phyloP scores from a whole-genome alignment of 2,888 invertebrate genomes.

The Andrena dorsata region DNA sequence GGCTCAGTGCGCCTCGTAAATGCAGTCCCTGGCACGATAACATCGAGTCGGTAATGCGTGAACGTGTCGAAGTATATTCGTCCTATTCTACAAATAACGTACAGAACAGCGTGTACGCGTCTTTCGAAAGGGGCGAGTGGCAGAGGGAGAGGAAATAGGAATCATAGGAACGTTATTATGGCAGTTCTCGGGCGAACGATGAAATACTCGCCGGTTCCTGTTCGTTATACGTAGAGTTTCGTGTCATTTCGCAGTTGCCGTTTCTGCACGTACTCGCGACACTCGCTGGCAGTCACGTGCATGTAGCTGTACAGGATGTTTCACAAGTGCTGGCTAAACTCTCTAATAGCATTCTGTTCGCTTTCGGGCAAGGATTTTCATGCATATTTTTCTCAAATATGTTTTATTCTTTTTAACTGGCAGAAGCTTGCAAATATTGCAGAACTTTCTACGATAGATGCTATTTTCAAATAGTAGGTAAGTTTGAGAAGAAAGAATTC shows the following conservation, averaged over 20 bases:
- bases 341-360: not conserved
- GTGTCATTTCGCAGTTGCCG: constrained; percentile 44
- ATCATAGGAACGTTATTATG: constrained; percentile 58
- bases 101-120: constrained; percentile 12
- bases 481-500: too few species aligned
- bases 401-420: too few species aligned
- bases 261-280: constrained; percentile 23
- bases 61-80: constrained; percentile 40
- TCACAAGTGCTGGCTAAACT: constrained; percentile 12
- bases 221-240: constrained; percentile 50
- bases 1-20: constrained; percentile 17
- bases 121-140: not conserved
- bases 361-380: not conserved
- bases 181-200: constrained; percentile 51
- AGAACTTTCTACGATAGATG: too few species aligned
- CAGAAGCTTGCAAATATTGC: too few species aligned
- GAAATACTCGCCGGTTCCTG: constrained; percentile 60
- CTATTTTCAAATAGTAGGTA: too few species aligned
- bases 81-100: constrained; percentile 40
- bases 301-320: not conserved
- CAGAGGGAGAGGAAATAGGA: constrained; percentile 40
- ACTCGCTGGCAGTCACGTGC: not conserved
- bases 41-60: constrained; percentile 32
- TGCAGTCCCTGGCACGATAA: constrained; percentile 25
- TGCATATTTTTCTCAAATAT: not conserved